Evolutionary conservation across 2,113 vertebrate species (phyloP), one percentile per base, ranked within the genome.

Genomic region (Cynoglossus semilaevis): DNA sequence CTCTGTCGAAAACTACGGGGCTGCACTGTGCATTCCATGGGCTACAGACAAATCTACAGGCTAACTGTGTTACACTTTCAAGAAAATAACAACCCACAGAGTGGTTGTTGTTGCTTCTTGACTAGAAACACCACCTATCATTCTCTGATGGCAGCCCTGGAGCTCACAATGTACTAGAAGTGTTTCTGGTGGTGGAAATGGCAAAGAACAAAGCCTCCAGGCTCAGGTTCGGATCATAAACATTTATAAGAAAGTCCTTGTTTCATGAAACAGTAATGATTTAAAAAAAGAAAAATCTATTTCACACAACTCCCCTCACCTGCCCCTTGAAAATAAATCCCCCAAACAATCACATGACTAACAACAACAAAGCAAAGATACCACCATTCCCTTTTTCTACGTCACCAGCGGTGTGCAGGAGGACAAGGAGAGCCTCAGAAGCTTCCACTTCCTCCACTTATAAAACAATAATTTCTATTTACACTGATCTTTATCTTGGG

Each of bases 381-480:
- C 46, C 43, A 12, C 45, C 38, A 29, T 49, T 52, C 34, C 29
- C 68, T n/a, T 36, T 73, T 66, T 62, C 80, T 74, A 76, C 63
- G 73, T 66, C 58, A 58, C 59, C 62, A 45, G 13, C 34, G 56
- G 69, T 76, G 73, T 79, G 67, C 58, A 67, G 73, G 68, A 77
- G 72, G 67, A 79, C 60, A 56, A 78, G 67, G 38, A 70, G 59
- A 35, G 3, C 51, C 58, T 60, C 22, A 41, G 37, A 29, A 76
- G 60, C 38, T 65, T n/a, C n/a, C n/a, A n/a, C n/a, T n/a, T n/a
- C n/a, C n/a, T 72, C 63, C 61, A 72, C 67, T 71, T 65, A 81
- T 88, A 84, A 65, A 80, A 72, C 77, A n/a, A n/a, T n/a, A 75
- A 81, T 81, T 81, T 70, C 63, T 92, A 91, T 92, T 76, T 92